Evolutionary conservation across 2,113 vertebrate genomes (phyloP).

Genomic region (Callipepla californica): DNA sequence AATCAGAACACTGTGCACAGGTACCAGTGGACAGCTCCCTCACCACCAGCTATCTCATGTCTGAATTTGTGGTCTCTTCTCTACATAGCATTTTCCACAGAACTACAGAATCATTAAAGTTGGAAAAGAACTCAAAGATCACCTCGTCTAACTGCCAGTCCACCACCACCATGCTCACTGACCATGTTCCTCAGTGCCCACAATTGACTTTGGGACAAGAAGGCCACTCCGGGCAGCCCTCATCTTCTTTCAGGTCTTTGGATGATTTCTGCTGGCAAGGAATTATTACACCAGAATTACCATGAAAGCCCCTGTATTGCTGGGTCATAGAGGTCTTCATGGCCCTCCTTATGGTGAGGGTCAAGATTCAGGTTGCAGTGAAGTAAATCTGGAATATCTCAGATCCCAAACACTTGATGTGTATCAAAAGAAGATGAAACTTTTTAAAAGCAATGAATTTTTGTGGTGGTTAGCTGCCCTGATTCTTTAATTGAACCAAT

Average conservation of each 20-base stretch:
- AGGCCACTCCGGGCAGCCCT: too few species aligned
- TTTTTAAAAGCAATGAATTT: not conserved
- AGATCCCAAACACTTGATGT: not conserved
- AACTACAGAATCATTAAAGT: too few species aligned
- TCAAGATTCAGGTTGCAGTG: not conserved
- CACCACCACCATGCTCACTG: too few species aligned
- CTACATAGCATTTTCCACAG: not conserved
- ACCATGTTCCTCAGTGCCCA: too few species aligned
- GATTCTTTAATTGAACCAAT: not conserved
- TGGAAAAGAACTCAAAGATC: too few species aligned
- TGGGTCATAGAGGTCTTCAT: not conserved
- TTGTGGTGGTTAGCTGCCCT: not conserved
- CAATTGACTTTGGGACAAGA: not conserved
- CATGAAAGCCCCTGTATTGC: not conserved
- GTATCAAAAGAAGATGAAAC: not conserved
- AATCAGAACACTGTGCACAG: not conserved
- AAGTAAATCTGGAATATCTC: not conserved
- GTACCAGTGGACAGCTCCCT: fast-evolving
- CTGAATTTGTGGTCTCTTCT: not conserved
- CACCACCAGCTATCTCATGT: not conserved
- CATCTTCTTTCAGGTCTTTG: not conserved
- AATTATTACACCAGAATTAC: not conserved
- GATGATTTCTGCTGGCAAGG: not conserved
- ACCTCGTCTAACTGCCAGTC: too few species aligned
- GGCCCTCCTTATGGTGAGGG: not conserved